These are phyloP conservation scores for Chaetura pelagica DNA, from an alignment of 2,113 vertebrate species.

Conservation along the genomic window DNA sequence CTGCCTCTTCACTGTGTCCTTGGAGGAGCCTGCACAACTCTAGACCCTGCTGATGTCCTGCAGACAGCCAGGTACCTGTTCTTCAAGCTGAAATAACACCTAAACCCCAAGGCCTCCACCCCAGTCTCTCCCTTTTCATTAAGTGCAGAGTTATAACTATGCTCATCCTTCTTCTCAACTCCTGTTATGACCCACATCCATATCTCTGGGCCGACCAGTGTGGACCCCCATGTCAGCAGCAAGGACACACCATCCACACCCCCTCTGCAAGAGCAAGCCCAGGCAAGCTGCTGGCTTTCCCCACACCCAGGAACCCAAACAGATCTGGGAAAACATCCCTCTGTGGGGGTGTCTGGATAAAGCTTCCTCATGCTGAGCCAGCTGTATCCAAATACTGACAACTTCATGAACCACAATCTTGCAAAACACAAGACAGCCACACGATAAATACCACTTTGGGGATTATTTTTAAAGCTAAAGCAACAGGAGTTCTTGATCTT, in stretches of 20 bases:
- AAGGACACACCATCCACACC: neutral
- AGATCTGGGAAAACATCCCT: neutral
- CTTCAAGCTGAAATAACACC: neutral
- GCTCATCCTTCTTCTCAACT: neutral
- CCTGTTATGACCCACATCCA: rapidly evolving
- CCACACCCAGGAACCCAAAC: rapidly evolving
- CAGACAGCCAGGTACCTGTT: neutral
- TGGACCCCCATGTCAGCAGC: neutral
- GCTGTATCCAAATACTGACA: neutral
- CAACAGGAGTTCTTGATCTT: neutral
- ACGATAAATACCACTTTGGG: rapidly evolving
- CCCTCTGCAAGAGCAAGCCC: rapidly evolving
- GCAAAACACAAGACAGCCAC: neutral
- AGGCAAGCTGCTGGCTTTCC: neutral
- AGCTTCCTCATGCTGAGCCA: neutral
- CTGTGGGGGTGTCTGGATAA: no score
- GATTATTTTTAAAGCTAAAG: neutral
- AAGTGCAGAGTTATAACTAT: rapidly evolving
- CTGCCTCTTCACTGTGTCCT: neutral
- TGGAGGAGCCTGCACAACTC: neutral
- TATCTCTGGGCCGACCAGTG: rapidly evolving
- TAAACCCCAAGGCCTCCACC: rapidly evolving
- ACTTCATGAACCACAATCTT: neutral
- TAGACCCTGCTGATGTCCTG: neutral
- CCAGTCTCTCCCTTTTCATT: neutral